Evolutionary conservation across 2,113 vertebrate genomes (phyloP).

Genomic region (Capreolus pygargus): DNA sequence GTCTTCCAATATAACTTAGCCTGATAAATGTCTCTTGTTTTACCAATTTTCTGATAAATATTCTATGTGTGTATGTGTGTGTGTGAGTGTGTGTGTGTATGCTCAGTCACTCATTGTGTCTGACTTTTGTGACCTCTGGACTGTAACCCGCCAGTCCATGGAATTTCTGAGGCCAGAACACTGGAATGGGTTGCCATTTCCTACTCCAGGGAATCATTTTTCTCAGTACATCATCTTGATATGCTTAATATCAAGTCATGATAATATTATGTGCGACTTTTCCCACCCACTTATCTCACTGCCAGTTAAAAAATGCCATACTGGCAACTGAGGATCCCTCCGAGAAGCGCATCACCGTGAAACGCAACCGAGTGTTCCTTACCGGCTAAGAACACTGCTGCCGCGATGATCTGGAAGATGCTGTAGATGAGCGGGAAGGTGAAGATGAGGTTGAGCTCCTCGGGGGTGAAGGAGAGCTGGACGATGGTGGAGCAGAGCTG

Average conservation of each 20-base stretch:
- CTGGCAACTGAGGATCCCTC: not conserved
- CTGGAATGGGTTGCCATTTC: not conserved
- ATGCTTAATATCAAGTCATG: not conserved
- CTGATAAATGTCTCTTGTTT: not conserved
- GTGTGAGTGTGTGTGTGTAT: not conserved
- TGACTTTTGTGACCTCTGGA: not conserved
- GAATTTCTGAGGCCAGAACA: not conserved
- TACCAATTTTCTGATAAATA: not conserved
- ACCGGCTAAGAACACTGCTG: conserved; percentile 83
- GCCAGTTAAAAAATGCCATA: not conserved
- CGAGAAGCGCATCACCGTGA: rapidly evolving
- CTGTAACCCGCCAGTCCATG: not conserved
- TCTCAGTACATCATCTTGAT: not conserved
- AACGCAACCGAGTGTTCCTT: conserved; percentile 50
- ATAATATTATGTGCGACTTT: not conserved
- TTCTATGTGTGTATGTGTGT: not conserved
- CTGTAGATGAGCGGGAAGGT: conserved; percentile 96
- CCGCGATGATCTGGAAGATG: conserved; percentile 90
- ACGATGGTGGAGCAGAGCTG: conserved; percentile 95
- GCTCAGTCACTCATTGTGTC: not conserved
- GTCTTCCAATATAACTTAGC: not conserved
- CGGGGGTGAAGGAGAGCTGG: conserved; percentile 90
- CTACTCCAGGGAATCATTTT: not conserved
- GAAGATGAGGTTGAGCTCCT: conserved; percentile 91
- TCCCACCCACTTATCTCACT: not conserved